Evolutionary conservation across 2,113 vertebrate genomes (phyloP).

Genomic region (Oncorhynchus kisutch): DNA sequence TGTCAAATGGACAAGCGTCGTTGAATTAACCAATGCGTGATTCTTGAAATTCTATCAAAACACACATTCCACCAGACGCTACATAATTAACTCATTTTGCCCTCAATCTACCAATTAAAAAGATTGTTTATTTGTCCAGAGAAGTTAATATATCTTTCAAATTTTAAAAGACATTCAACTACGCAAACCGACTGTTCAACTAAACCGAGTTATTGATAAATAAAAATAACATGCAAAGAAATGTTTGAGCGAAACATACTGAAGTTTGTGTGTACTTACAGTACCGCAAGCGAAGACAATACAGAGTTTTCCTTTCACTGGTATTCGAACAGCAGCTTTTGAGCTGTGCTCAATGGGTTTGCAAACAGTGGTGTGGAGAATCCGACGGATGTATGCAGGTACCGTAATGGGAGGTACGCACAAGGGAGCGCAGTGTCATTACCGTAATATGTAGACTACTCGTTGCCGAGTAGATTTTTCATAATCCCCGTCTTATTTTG

Average conservation of each 20-base stretch:
- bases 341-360: constrained; percentile 37
- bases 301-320: not conserved
- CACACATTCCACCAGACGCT: too few relatives aligned
- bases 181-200: too few relatives aligned
- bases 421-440: not conserved
- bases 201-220: not conserved
- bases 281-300: not conserved
- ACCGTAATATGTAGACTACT: constrained; percentile 50
- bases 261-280: not conserved
- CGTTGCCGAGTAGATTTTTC: not conserved
- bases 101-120: too few relatives aligned
- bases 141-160: too few relatives aligned
- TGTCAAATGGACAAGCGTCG: too few relatives aligned
- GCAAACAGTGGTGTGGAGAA: constrained; percentile 30
- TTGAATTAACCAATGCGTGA: too few relatives aligned
- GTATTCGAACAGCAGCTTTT: not conserved
- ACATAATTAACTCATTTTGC: too few relatives aligned
- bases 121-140: too few relatives aligned
- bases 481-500: not conserved
- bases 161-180: too few relatives aligned
- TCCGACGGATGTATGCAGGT: constrained; percentile 24
- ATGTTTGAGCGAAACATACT: not conserved
- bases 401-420: constrained; percentile 56
- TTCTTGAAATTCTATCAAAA: too few relatives aligned
- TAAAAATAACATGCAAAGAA: not conserved